Conservation (phyloP, 2,888 invertebrate species). For the Tachina fera region DNA sequence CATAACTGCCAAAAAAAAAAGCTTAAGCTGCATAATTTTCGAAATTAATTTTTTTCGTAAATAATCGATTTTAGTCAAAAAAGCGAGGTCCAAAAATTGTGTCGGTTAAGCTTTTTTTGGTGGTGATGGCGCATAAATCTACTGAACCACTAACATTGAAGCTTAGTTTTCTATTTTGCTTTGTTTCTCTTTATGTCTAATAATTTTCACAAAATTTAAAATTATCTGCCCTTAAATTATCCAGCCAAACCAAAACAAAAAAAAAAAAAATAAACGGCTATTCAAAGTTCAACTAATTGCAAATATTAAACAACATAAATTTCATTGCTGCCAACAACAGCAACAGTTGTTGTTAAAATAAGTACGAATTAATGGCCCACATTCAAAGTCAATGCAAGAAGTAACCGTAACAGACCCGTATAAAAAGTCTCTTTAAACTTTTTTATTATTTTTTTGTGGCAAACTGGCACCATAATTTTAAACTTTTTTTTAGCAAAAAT, state of each 20-base stretch:
- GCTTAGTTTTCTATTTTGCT: too few species aligned
- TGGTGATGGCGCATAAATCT: too few species aligned
- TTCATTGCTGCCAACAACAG: constrained; percentile 51
- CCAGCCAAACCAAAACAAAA: neutral
- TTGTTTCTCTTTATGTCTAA: too few species aligned
- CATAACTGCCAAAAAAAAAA: too few species aligned
- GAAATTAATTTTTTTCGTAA: too few species aligned
- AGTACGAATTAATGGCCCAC: constrained; percentile 52
- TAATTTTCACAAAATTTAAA: neutral
- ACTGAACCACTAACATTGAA: too few species aligned
- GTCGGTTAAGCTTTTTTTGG: too few species aligned
- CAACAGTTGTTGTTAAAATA: constrained; percentile 47
- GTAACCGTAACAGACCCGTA: constrained; percentile 40
- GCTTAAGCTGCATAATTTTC: too few species aligned
- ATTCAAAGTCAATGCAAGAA: constrained; percentile 58
- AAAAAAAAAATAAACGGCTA: neutral
- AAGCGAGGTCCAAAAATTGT: too few species aligned
- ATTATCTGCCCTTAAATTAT: neutral
- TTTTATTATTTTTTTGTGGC: constrained; percentile 13
- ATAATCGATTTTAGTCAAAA: too few species aligned
- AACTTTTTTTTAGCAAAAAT: constrained; percentile 29
- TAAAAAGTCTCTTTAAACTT: constrained; percentile 26
- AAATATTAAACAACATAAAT: constrained; percentile 49
- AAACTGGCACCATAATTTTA: constrained; percentile 64
- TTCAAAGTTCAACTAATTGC: constrained; percentile 46